Percentiles rank a stretch among this genome's conserved stretches.
Conservation (phyloP, 2,888 invertebrate genomes). For the Caenorhabditis parvicauda region DNA sequence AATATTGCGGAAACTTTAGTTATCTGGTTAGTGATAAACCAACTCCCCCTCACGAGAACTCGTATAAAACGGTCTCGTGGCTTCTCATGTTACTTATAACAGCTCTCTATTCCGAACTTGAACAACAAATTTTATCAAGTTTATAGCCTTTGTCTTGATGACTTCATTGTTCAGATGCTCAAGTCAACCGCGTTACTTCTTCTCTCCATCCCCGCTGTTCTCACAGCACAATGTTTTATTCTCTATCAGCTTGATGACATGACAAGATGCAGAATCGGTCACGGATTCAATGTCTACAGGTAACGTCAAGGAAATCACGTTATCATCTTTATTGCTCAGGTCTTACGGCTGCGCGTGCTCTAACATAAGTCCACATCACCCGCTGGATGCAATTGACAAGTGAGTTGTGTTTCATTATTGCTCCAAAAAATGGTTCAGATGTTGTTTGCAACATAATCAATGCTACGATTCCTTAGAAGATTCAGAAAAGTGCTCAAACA, state of each 20-base stretch:
- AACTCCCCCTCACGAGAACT: too few species aligned
- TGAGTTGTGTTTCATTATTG: background rate
- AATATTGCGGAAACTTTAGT: too few species aligned
- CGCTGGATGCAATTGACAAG: constrained; percentile 22
- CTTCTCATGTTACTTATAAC: too few species aligned
- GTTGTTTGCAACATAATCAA: constrained; percentile 11
- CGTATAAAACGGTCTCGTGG: too few species aligned
- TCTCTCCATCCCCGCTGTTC: background rate
- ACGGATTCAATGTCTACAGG: constrained; percentile 10
- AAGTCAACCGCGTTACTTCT: too few species aligned
- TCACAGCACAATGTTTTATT: constrained; percentile 10
- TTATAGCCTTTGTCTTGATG: too few species aligned
- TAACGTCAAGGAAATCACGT: too few species aligned
- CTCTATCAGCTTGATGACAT: constrained; percentile 27
- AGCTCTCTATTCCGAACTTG: too few species aligned
- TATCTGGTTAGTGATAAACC: too few species aligned
- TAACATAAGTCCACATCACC: constrained; percentile 5
- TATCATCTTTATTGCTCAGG: too few species aligned
- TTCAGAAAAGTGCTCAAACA: constrained; percentile 12
- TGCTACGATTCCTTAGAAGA: constrained; percentile 9
- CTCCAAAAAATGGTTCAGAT: constrained; percentile 9
- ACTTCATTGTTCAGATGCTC: too few species aligned
- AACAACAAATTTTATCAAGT: too few species aligned
- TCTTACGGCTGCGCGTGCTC: constrained; percentile 26
- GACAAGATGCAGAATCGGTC: constrained; percentile 17